Evolutionary conservation across 2,113 vertebrate genomes (phyloP).

Genomic region (Columbina picui): DNA sequence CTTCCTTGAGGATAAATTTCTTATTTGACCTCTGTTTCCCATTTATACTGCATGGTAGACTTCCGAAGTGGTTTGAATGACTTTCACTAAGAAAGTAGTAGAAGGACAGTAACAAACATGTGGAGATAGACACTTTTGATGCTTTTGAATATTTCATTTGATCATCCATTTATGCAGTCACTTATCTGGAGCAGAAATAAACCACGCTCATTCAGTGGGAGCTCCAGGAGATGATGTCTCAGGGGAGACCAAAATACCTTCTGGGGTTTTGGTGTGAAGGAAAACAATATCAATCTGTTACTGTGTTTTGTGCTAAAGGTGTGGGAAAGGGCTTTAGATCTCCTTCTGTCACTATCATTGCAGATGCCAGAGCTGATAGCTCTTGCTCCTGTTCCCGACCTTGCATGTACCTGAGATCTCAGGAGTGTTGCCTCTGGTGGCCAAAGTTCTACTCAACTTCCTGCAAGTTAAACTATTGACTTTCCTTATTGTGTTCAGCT

Average conservation of each 20-base stretch:
- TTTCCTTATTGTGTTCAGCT: not conserved
- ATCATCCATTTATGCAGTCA: accelerated
- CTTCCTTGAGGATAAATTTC: not conserved
- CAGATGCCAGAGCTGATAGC: not conserved
- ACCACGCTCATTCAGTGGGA: not conserved
- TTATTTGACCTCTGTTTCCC: not conserved
- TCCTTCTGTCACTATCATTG: not conserved
- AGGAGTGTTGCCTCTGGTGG: not conserved
- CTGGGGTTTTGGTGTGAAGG: not conserved
- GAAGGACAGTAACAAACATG: not conserved
- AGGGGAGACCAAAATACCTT: not conserved
- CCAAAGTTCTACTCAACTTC: not conserved
- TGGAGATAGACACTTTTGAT: not conserved
- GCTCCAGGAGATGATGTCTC: accelerated
- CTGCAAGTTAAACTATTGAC: not conserved
- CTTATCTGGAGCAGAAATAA: not conserved
- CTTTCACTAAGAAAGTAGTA: not conserved
- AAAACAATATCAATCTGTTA: not conserved
- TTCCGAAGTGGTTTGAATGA: not conserved
- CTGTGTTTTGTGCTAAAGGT: not conserved
- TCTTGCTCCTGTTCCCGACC: not conserved
- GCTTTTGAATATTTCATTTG: not conserved
- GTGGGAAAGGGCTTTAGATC: not conserved
- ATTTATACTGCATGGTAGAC: not conserved
- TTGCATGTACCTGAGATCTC: not conserved